Conservation (phyloP, 2,797 vertebrate genomes). For the Aphelocoma californica region DNA sequence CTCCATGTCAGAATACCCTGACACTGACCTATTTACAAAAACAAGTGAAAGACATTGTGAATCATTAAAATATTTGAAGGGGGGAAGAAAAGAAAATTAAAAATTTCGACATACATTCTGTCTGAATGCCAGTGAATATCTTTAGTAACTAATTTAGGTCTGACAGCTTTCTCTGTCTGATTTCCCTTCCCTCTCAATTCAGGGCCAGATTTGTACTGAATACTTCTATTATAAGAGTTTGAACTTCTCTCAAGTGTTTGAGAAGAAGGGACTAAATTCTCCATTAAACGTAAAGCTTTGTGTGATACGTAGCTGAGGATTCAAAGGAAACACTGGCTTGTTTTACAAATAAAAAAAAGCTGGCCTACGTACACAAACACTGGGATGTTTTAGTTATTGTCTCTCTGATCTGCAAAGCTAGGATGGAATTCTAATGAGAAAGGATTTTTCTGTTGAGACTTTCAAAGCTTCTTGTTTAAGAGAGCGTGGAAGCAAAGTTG, state of each 20-base stretch:
- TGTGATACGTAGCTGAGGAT: not conserved
- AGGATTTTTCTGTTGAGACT: not conserved
- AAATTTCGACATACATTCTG: not conserved
- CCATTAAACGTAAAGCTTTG: not conserved
- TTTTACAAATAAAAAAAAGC: not conserved
- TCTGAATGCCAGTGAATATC: not conserved
- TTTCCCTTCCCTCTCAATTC: not conserved
- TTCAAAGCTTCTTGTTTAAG: constrained; percentile 20
- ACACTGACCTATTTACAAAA: not conserved
- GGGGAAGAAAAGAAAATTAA: not conserved
- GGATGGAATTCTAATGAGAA: constrained; percentile 4
- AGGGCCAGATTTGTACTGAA: not conserved
- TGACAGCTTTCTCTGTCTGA: not conserved
- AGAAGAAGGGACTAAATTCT: not conserved
- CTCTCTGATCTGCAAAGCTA: constrained; percentile 2
- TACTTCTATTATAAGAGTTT: not conserved
- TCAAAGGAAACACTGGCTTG: not conserved
- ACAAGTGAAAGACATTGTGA: not conserved
- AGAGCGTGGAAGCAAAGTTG: not conserved
- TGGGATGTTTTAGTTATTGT: not conserved
- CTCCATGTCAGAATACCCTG: not conserved
- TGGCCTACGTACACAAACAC: not conserved
- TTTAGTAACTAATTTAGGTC: not conserved
- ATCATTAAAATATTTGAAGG: not conserved
- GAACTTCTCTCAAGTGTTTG: not conserved